Base-by-base conservation (phyloP, 2,797 vertebrate genomes). In the Martes flavigula region DNA sequence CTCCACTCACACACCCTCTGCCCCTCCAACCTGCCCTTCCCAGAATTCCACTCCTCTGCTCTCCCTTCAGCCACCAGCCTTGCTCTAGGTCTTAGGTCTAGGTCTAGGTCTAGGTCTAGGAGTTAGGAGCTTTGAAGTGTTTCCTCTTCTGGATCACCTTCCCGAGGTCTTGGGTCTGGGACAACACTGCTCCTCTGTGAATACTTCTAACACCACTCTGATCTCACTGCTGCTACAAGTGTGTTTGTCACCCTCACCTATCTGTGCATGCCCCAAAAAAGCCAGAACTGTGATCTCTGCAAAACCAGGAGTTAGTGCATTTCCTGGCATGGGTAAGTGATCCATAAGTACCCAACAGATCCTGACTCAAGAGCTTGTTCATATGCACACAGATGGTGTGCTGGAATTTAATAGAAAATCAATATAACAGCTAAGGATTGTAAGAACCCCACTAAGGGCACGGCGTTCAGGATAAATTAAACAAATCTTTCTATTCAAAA, bases 341-440 rank as follows among this genome's bases (percentile, higher is more conserved):
- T 96, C 54, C 35, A 1, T 7, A 48, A 77, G 51, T 35, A 78
- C 48, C 75, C 46, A 32, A 15, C 25, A n/a, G 21, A 43, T 38
- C 40, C 68, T 62, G 94, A 58, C 46, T 62, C 43, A 82, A 62
- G 68, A 86, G 46, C 64, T 20, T 35, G 43, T 46, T 93, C 87
- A 40, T 60, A 25, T n/a, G 7, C n/a, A 46, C 38, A 78, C 21
- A 64, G 30, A 23, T 3, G 20, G 38, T 66, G 18, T 46, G 32
- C 60, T 77, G 20, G 64, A 56, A 68, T 58, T 88, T 83, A 78
- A 20, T 15, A 46, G 21, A 86, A 91, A 95, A 96, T 94, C 89
- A 88, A 38, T 82, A 51, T 58, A 58, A 58, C 14, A 25, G 43
- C 1, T 17, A 62, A 82, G 5, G 46, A 38, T 13, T 48, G 17